These are phyloP conservation scores for Drosophila infuscata DNA, from an alignment of 2,888 invertebrate species.

Conservation along the genomic window DNA sequence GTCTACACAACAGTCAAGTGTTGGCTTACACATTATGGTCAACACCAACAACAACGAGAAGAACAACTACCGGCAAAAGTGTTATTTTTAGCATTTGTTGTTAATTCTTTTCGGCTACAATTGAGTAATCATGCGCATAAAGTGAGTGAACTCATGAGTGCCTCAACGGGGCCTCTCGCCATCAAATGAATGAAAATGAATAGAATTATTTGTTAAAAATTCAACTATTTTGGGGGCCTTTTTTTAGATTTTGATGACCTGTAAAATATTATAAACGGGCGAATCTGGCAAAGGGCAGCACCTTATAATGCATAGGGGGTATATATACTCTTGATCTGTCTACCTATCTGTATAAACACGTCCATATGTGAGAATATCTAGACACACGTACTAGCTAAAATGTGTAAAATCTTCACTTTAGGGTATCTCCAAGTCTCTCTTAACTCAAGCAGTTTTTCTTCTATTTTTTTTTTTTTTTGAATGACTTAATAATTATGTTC, in stretches of 20 bases:
- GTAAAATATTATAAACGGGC: neutral
- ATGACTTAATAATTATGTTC: too few species aligned
- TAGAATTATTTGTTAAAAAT: neutral
- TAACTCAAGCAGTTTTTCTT: neutral
- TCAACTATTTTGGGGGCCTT: neutral
- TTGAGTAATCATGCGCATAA: constrained; percentile 72
- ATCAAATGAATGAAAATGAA: constrained; percentile 3
- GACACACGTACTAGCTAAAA: too few species aligned
- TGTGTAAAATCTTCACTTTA: too few species aligned
- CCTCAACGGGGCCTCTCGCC: neutral
- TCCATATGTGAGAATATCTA: too few species aligned
- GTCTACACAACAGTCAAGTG: constrained; percentile 40
- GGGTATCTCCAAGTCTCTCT: too few species aligned
- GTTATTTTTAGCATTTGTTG: constrained; percentile 74
- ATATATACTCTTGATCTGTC: neutral
- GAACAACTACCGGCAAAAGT: constrained; percentile 60
- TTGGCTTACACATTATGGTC: constrained; percentile 66
- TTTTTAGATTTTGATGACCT: neutral
- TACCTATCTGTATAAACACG: too few species aligned
- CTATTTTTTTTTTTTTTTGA: too few species aligned
- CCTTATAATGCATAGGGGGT: neutral
- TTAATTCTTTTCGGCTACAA: constrained; percentile 70
- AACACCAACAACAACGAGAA: constrained; percentile 21
- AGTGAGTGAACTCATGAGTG: constrained; percentile 72
- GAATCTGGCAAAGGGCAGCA: neutral